phyloP scores from a whole-genome alignment of 2,113 vertebrate genomes.

The Typhlomys cinereus region DNA sequence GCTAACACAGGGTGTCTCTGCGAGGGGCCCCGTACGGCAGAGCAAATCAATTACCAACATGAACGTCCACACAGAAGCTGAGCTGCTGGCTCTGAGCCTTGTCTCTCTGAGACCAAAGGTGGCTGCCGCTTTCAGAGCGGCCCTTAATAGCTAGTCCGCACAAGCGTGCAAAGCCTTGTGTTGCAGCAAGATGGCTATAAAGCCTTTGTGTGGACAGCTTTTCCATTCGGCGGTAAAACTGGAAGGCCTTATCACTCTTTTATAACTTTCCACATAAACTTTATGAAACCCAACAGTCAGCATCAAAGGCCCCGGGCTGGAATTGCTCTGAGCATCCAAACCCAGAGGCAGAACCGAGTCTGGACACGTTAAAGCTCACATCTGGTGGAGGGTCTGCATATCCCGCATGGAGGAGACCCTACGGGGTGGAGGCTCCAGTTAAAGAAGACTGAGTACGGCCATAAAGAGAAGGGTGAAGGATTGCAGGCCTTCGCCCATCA shows the following conservation, averaged over 20 bases:
- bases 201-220: constrained; percentile 84
- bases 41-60: accelerated
- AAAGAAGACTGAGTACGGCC: constrained; percentile 80
- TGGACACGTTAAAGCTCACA: constrained; percentile 78
- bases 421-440: constrained; percentile 80
- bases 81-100: not conserved
- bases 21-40: no score
- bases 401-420: constrained; percentile 72
- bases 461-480: constrained; percentile 78
- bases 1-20: not conserved
- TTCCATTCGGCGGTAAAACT: constrained; percentile 85
- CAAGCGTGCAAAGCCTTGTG: constrained; percentile 79
- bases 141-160: constrained; percentile 79
- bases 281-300: constrained; percentile 84
- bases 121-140: constrained; percentile 76
- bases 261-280: constrained; percentile 87
- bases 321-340: constrained; percentile 80
- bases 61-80: constrained; percentile 1
- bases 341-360: constrained; percentile 81
- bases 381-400: constrained; percentile 83
- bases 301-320: constrained; percentile 83
- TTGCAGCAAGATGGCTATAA: constrained; percentile 86
- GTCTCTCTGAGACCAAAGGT: constrained; percentile 67
- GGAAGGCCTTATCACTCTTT: constrained; percentile 85
- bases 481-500: constrained; percentile 71